A percentile compares a stretch with the other conserved stretches of the same genome.
phyloP scores from a whole-genome alignment of 37 sponge, comb jelly and placozoan species.

The Corticium candelabrum region DNA sequence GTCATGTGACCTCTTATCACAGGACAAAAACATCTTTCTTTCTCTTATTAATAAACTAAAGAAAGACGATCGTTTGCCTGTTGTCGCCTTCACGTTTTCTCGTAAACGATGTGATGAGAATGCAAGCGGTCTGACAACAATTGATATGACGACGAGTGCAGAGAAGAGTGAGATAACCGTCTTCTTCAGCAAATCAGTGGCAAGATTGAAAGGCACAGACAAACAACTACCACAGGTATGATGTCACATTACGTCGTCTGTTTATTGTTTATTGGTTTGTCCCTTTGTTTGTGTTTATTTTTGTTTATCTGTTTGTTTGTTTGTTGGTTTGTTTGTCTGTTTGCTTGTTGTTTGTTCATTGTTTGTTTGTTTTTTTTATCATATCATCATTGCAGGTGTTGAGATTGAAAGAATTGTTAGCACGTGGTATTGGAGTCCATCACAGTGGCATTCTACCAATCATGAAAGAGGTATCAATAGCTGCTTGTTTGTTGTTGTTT shows the following conservation, averaged over 20 bases:
- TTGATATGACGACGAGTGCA: conserved; percentile 58
- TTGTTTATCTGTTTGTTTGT: too few species aligned
- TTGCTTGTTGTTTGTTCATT: too few species aligned
- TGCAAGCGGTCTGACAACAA: conserved; percentile 52
- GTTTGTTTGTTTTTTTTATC: not conserved
- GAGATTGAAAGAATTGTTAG: conserved; percentile 63
- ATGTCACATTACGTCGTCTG: not conserved
- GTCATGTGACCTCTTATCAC: too few species aligned
- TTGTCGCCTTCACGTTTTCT: conserved; percentile 92
- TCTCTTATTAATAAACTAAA: conserved; percentile 59
- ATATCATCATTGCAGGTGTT: too few species aligned
- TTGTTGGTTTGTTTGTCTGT: too few species aligned
- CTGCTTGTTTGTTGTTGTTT: not conserved
- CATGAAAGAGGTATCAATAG: conserved; percentile 74
- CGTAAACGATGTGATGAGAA: conserved; percentile 74
- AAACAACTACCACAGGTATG: conserved; percentile 71
- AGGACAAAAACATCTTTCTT: conserved; percentile 84
- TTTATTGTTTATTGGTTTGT: not conserved
- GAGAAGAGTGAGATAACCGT: conserved; percentile 78
- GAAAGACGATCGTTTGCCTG: conserved; percentile 78
- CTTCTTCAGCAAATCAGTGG: conserved; percentile 77
- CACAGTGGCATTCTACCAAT: conserved; percentile 97
- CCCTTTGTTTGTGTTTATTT: too few species aligned
- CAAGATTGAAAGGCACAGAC: conserved; percentile 69
- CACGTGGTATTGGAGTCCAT: conserved; percentile 88